These are phyloP conservation scores for Onychorhynchus coronatus DNA, from an alignment of 2,113 vertebrate species.

Conservation along the genomic window DNA sequence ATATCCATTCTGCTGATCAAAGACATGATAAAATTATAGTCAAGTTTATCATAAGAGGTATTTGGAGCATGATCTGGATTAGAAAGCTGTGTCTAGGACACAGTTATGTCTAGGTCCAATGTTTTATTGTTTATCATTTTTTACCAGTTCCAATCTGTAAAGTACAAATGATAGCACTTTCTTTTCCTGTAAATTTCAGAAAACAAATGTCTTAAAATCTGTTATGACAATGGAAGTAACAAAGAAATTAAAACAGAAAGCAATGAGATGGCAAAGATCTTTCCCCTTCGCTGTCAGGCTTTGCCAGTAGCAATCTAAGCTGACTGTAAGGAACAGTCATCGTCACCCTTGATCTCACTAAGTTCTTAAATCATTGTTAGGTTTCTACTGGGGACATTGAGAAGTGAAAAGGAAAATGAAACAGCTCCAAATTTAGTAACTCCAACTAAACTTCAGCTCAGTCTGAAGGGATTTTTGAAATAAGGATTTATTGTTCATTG, in stretches of 20 bases:
- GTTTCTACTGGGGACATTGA: neutral
- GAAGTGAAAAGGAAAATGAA: neutral
- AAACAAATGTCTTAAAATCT: neutral
- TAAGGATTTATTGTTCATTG: neutral
- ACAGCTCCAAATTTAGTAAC: neutral
- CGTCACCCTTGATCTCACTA: neutral
- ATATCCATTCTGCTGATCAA: neutral
- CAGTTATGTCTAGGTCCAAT: neutral
- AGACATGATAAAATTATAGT: neutral
- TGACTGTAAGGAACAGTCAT: neutral
- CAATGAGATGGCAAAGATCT: neutral
- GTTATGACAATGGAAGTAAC: neutral
- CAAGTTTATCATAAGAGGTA: neutral
- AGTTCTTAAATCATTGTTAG: neutral
- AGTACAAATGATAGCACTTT: neutral
- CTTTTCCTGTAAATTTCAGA: neutral
- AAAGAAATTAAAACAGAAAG: neutral
- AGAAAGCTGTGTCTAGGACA: neutral
- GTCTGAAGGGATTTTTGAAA: neutral
- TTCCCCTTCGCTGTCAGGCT: neutral
- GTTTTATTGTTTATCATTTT: neutral
- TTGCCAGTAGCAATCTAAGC: neutral
- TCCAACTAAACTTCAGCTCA: neutral
- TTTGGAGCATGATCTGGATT: neutral
- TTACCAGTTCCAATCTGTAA: neutral